phyloP scores from a whole-genome alignment of 2,113 vertebrate species.

The Bos javanicus region DNA sequence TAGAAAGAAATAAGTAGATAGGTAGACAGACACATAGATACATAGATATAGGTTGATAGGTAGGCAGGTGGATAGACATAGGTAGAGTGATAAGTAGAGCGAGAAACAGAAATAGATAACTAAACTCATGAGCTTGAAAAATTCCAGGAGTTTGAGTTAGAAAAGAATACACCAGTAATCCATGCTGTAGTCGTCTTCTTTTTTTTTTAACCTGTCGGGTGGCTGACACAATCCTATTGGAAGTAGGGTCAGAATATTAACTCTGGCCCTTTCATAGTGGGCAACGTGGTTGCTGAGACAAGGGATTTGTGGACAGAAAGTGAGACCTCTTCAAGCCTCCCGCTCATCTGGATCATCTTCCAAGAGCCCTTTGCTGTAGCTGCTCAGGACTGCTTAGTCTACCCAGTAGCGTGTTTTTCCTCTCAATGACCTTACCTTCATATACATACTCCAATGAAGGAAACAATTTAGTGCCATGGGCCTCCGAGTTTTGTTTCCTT shows the following conservation, averaged over 20 bases:
- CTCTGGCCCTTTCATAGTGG: neutral
- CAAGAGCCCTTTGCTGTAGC: neutral
- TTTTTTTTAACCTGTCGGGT: neutral
- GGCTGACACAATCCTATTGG: neutral
- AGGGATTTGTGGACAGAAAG: neutral
- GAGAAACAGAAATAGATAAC: neutral
- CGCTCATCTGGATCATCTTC: neutral
- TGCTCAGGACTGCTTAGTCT: neutral
- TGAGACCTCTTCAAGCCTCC: rapidly evolving
- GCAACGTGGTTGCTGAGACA: neutral
- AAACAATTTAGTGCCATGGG: neutral
- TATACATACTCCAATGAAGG: neutral
- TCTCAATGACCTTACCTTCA: neutral
- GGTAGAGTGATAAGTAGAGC: neutral
- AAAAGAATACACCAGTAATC: neutral
- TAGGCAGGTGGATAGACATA: neutral
- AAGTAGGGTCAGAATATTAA: neutral
- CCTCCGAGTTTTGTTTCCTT: neutral
- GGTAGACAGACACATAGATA: neutral
- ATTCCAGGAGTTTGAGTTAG: neutral
- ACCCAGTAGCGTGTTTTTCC: neutral
- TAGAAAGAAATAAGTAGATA: neutral
- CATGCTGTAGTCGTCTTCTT: too few relatives aligned
- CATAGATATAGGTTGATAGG: neutral
- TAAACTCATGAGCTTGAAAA: neutral